Evolutionary conservation across 23 tunicate species (phyloP), one percentile per base, ranked within the genome.

Genomic region (Phallusia fumigata): DNA sequence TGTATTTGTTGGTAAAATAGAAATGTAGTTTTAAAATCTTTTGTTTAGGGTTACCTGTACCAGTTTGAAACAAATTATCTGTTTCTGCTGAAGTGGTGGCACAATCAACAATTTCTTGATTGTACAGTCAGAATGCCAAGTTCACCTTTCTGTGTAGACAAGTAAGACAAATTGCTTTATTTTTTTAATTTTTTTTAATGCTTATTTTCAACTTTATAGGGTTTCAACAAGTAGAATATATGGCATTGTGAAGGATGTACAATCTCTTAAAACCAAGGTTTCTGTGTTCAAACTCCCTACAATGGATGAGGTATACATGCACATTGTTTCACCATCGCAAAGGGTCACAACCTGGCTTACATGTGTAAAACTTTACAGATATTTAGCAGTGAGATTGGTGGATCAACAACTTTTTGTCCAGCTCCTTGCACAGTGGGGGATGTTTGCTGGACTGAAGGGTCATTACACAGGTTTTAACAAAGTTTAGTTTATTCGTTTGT

Each of bases 1-100:
- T 36, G 73, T 80, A 15, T 82, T 6, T 72, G 11, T 65, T 16
- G 11, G 8, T 22, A 58, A 22, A 79, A 16, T 72, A 16, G 18
- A 18, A 24, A 15, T 26, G 0, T 33, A 0, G 32, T 51, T 35
- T 73, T 69, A 28, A 19, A 11, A 18, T 82, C 30, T 76, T 76
- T 76, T 0, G 36, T 86, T 21, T 34, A 89, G 93, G 93, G 93
- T 26, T 58, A 79, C 75, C 64, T 89, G 31, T 84, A 80, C 74
- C 88, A 79, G 33, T 84, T 80, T 58, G 74, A 35, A 22, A 18
- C 74, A 40, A 58, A 76, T 12, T 35, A 84, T 65, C 64, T 89
- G 12, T 22, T 84, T 32, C 36, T 89, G 26, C 19, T 89, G 81
- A 89, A 51, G 36, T 80, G 52, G 52, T 84, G 82, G 85, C 30